Evolutionary conservation across 2,797 vertebrate species (phyloP), one percentile per base, ranked within the genome.

Genomic region (Limosa lapponica): DNA sequence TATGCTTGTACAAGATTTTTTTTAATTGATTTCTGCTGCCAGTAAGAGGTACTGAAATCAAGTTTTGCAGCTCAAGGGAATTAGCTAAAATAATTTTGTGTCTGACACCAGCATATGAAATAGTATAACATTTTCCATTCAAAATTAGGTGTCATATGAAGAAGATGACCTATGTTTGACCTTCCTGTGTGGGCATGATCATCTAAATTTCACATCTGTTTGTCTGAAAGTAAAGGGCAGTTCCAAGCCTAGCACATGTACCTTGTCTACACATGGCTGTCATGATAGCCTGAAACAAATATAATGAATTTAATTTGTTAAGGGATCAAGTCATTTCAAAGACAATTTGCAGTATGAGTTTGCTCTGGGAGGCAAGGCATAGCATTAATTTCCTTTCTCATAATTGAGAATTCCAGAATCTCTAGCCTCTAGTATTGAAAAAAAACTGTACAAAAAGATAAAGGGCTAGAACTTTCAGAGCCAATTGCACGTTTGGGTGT

Each of bases 311-410:
- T 95, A 97, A 97, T 97, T 97, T 91, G 61, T 85, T 96, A 93
- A 87, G 80, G 70, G 89, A 96, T 92, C 81, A 96, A 96, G 82
- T 95, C 97, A 97, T 94, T 97, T 97, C 92, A 93, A 96, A 97
- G 73, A 93, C 51, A 93, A 96, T 96, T 96, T 95, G 67, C 46
- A 78, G 72, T 67, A 79, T 73, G 46, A 89, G 36, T 36, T 84
- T 86, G 39, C 49, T 94, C 30, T 81, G 75, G 74, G 77, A 95
- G 55, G 57, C 44, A 89, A 95, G 34, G 78, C 83, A 49, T 36
- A 92, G 28, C 20, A 28, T 43, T 93, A 58, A 88, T 93, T 92
- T 94, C 77, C 28, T 43, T 28, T 83, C 32, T 74, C 49, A 34
- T 94, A 92, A 32, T 0, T 88, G 61, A 95, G 66, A 94, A 93